These are phyloP conservation scores for Andinoacara biseriatus DNA, from an alignment of 2,113 vertebrate species.

Conservation along the genomic window DNA sequence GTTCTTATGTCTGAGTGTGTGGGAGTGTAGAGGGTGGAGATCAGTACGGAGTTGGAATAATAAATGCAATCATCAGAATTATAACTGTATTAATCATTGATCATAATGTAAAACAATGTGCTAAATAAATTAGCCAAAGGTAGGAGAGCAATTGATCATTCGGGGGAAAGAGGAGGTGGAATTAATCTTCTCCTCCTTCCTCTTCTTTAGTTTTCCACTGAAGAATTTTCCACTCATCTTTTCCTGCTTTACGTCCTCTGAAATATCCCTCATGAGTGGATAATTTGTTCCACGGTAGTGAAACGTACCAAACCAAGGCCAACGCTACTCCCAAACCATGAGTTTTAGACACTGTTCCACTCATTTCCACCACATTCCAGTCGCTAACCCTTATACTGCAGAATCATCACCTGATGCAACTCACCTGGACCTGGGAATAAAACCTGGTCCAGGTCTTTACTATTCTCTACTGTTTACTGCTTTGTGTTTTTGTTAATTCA, in stretches of 20 bases:
- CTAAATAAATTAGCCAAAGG: conserved; percentile 1
- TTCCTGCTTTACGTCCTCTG: not conserved
- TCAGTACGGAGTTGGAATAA: not conserved
- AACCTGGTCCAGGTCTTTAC: not conserved
- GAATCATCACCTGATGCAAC: not conserved
- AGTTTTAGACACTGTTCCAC: not conserved
- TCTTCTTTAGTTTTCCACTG: not conserved
- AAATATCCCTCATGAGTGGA: not conserved
- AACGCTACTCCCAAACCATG: not conserved
- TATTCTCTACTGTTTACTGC: not conserved
- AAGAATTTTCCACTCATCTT: not conserved
- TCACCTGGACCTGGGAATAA: not conserved
- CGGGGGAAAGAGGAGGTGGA: not conserved
- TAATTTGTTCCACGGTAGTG: no score
- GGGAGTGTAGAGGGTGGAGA: not conserved
- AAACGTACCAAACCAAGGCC: not conserved
- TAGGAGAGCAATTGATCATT: not conserved
- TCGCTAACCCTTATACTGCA: not conserved
- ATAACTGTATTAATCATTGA: not conserved
- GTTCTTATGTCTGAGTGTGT: not conserved
- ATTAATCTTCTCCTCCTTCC: not conserved
- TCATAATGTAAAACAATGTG: not conserved
- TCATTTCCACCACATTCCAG: not conserved
- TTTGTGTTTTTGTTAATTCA: not conserved
- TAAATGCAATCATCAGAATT: not conserved